Percentiles rank a stretch among this genome's conserved stretches.
These are phyloP conservation scores for Rotaria socialis DNA, from an alignment of 2,888 invertebrate genomes.

Conservation along the genomic window DNA sequence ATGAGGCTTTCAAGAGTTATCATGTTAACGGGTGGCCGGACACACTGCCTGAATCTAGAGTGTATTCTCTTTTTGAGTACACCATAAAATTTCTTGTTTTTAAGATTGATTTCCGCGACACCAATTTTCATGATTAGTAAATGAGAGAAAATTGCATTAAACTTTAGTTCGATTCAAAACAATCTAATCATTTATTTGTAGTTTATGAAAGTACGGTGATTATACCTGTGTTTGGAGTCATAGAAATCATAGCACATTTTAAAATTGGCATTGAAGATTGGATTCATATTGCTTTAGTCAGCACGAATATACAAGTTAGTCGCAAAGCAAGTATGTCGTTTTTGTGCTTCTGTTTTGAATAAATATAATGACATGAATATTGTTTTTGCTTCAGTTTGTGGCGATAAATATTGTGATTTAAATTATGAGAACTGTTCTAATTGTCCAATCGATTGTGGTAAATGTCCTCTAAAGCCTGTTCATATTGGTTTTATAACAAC, in stretches of 20 bases:
- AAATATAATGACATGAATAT: too few relatives aligned
- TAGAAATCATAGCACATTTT: constrained; percentile 6
- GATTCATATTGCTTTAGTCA: not conserved
- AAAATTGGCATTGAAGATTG: not conserved
- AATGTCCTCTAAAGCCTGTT: constrained; percentile 51
- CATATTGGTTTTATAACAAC: constrained; percentile 50
- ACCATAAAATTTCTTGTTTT: too few relatives aligned
- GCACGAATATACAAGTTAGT: not conserved
- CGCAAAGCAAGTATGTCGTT: not conserved
- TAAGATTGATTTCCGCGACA: too few relatives aligned
- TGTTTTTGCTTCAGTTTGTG: not conserved
- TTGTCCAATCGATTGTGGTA: constrained; percentile 53
- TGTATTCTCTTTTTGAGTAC: too few relatives aligned
- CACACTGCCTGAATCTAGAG: too few relatives aligned
- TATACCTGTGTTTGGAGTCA: not conserved
- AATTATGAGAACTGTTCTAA: constrained; percentile 50
- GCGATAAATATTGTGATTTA: not conserved
- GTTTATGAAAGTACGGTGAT: not conserved
- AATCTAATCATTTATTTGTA: not conserved
- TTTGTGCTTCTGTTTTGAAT: too few relatives aligned
- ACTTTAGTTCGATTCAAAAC: not conserved
- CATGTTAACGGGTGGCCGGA: too few relatives aligned
- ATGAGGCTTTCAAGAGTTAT: too few relatives aligned
- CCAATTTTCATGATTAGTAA: too few relatives aligned
- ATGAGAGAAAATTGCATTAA: too few relatives aligned